Percentiles rank a stretch among this genome's conserved stretches.
phyloP scores from a whole-genome alignment of 2,797 vertebrate genomes.

The Myotis myotis region DNA sequence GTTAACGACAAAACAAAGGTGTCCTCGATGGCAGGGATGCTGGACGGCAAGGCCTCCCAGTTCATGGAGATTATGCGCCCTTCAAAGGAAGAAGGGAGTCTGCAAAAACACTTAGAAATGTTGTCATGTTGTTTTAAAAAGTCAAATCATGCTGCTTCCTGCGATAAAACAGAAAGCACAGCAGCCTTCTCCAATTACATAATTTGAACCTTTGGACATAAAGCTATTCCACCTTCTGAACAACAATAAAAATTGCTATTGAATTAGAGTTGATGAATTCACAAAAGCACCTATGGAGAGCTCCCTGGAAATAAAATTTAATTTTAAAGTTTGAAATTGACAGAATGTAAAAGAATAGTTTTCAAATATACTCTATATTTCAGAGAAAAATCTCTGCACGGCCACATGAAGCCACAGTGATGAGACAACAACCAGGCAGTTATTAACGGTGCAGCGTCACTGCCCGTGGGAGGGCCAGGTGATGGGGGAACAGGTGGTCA shows the following conservation, averaged over 20 bases:
- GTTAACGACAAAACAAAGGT: constrained; percentile 51
- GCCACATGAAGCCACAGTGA: background rate
- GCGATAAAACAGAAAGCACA: background rate
- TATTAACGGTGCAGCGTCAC: background rate
- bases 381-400: background rate
- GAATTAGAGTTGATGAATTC: background rate
- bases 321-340: constrained; percentile 24
- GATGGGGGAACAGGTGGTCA: too few species aligned
- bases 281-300: background rate
- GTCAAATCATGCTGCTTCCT: background rate
- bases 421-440: background rate
- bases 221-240: background rate
- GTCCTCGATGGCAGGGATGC: constrained; percentile 9
- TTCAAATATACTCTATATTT: background rate
- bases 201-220: constrained; percentile 1
- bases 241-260: background rate
- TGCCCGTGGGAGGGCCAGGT: too few species aligned
- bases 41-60: background rate
- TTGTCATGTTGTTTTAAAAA: background rate
- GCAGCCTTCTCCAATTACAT: background rate
- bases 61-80: background rate
- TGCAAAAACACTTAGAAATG: background rate
- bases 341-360: background rate
- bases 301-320: constrained; percentile 40
- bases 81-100: background rate